Evolutionary conservation across 2,888 invertebrate genomes (phyloP), one percentile per base, ranked within the genome.

Genomic region (Pandemis corylana): DNA sequence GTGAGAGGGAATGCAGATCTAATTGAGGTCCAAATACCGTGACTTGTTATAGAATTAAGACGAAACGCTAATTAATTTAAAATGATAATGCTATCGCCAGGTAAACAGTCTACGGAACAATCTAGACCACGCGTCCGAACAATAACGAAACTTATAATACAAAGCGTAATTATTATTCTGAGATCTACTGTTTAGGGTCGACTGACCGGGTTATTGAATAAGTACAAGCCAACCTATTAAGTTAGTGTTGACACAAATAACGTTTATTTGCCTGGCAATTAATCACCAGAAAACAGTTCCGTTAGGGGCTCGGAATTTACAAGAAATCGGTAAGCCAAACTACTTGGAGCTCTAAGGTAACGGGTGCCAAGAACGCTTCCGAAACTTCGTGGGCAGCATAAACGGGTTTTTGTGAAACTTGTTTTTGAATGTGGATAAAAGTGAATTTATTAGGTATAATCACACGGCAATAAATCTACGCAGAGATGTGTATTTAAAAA

Each of bases 141-240:
- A 74, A 69, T 74, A 59, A 73, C 68, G 59, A 61, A 64, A 72
- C 67, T 62, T 41, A 67, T 36, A 20, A 65, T 65, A 74, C 74
- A 74, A 74, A 70, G 74, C 74, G 61, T 74, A 66, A 74, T 74
- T 66, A 73, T 46, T 64, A 74, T 74, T 51, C 67, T 7, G 36
- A 5, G 65, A 59, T 59, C 28, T 59, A 28, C 59, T 28, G 28
- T 12, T 59, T 70, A 74, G 64, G 64, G 51, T 41, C 67, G 62
- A 13, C 36, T 69, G 68, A 70, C 74, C 74, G 69, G 69, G 74
- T 74, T 74, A 74, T 44, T 69, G 20, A 56, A 20, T 42, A 61
- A 72, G 28, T 63, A 56, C 20, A 56, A 42, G 44, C 59, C 56
- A 10, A 49, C 51, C n/a, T n/a, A 44, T 42, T 64, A 49, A 65